Percentiles rank a stretch among this genome's conserved stretches.
Evolutionary conservation across 1,140 invertebrate genomes (phyloP).

Genomic region (Leguminivora glycinivorella): DNA sequence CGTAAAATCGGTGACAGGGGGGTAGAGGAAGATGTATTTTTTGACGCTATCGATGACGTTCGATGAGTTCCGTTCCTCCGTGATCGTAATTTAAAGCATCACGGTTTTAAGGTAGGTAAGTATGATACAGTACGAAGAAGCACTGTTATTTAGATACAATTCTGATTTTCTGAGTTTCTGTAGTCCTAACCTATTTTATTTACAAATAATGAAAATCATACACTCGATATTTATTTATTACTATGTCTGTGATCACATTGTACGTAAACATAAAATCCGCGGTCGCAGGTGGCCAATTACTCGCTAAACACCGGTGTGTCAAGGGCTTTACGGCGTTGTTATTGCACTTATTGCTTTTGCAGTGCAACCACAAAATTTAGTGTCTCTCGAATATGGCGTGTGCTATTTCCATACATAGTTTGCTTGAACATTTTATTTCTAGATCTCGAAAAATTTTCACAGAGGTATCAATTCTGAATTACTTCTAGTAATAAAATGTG

Average conservation of each 20-base stretch:
- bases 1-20: conserved; percentile 23
- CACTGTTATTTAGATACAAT: too few species aligned
- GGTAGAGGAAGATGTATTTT: background rate
- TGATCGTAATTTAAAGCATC: background rate
- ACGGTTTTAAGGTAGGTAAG: background rate
- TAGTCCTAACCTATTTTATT: background rate
- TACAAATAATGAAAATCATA: background rate
- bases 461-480: too few species aligned
- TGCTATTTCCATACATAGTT: too few species aligned
- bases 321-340: conserved; percentile 22
- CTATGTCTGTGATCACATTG: background rate
- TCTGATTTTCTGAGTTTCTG: too few species aligned
- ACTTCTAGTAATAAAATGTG: too few species aligned
- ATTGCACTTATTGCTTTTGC: conserved; percentile 6
- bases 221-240: background rate
- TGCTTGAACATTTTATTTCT: too few species aligned
- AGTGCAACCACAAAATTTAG: background rate
- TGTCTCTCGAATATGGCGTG: background rate
- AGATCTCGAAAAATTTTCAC: too few species aligned
- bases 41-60: background rate
- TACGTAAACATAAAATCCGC: conserved; percentile 19
- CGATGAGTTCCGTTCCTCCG: background rate
- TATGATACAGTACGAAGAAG: too few species aligned
- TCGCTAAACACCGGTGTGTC: conserved; percentile 20
- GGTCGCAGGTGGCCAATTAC: conserved; percentile 22